These are phyloP conservation scores for Lithodes maja DNA, from an alignment of 2,888 invertebrate species.

Conservation along the genomic window DNA sequence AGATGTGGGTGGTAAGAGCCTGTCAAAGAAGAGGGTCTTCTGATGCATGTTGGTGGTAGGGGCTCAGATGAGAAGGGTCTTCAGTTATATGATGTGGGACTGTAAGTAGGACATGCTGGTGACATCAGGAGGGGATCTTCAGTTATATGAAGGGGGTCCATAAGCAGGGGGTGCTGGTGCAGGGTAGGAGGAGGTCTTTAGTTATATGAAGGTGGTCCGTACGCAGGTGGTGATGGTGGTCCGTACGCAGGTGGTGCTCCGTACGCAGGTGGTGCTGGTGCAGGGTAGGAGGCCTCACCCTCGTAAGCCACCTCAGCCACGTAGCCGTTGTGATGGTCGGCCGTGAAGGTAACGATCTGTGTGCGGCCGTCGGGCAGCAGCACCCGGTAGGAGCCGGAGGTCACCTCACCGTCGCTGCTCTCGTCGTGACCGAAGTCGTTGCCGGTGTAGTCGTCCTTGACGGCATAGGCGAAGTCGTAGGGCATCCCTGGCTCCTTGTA, in stretches of 20 bases:
- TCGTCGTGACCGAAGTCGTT: conserved; percentile 67
- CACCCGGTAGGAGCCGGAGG: conserved; percentile 61
- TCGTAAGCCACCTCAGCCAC: conserved; percentile 64
- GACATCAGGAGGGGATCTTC: too few species aligned
- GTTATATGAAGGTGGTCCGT: too few species aligned
- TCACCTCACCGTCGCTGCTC: conserved; percentile 60
- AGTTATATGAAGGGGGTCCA: too few species aligned
- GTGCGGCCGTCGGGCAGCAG: conserved; percentile 65
- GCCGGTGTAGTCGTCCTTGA: conserved; percentile 65
- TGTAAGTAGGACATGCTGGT: too few species aligned
- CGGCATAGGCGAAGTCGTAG: conserved; percentile 66
- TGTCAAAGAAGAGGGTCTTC: too few species aligned
- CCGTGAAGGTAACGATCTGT: conserved; percentile 62
- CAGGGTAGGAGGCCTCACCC: conserved; percentile 70
- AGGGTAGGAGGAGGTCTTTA: too few species aligned
- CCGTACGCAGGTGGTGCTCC: background rate
- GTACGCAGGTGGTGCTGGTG: conserved; percentile 30
- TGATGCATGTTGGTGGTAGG: too few species aligned
- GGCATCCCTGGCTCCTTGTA: conserved; percentile 65
- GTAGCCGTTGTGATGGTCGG: conserved; percentile 64
- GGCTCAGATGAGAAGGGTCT: too few species aligned
- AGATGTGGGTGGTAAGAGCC: too few species aligned
- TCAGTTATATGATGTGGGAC: too few species aligned
- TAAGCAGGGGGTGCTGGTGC: too few species aligned
- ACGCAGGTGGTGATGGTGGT: too few species aligned